Percentiles rank a stretch among this genome's conserved stretches.
Evolutionary conservation across 1,140 invertebrate species (phyloP).

Genomic region (Drosophila tani): DNA sequence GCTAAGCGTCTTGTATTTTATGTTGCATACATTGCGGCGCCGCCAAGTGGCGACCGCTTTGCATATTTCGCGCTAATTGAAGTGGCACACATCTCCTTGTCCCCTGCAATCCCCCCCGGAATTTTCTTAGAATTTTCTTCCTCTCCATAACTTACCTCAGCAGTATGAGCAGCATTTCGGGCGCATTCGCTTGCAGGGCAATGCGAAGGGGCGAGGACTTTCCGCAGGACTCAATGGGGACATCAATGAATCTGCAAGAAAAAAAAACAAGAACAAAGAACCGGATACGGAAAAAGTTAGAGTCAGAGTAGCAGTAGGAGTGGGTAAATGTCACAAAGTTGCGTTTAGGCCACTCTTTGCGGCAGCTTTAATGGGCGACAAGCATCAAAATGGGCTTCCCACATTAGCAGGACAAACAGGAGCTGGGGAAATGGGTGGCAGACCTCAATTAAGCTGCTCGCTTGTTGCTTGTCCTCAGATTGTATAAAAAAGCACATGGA

Average conservation of each 20-base stretch:
- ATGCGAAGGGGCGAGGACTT: constrained; percentile 89
- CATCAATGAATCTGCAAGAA: constrained; percentile 89
- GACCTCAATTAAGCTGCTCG: constrained; percentile 63
- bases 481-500: not conserved
- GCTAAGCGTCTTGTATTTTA: constrained; percentile 74
- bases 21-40: constrained; percentile 69
- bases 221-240: constrained; percentile 92
- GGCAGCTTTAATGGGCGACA: constrained; percentile 59
- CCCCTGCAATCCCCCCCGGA: not conserved
- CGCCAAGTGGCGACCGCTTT: constrained; percentile 66
- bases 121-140: not conserved
- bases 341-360: constrained; percentile 50
- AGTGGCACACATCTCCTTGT: constrained; percentile 37
- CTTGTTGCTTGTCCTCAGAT: constrained; percentile 35
- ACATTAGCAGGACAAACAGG: constrained; percentile 51
- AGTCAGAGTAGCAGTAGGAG: constrained; percentile 8
- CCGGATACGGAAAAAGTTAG: constrained; percentile 21
- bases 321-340: constrained; percentile 38
- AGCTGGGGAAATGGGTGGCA: constrained; percentile 25
- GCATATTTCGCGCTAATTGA: constrained; percentile 79
- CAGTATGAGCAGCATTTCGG: constrained; percentile 90
- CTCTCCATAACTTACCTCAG: constrained; percentile 85
- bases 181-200: constrained; percentile 89
- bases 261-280: constrained; percentile 13
- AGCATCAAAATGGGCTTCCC: constrained; percentile 39